Conservation (phyloP, 2,113 vertebrate genomes). For the Meles meles region DNA sequence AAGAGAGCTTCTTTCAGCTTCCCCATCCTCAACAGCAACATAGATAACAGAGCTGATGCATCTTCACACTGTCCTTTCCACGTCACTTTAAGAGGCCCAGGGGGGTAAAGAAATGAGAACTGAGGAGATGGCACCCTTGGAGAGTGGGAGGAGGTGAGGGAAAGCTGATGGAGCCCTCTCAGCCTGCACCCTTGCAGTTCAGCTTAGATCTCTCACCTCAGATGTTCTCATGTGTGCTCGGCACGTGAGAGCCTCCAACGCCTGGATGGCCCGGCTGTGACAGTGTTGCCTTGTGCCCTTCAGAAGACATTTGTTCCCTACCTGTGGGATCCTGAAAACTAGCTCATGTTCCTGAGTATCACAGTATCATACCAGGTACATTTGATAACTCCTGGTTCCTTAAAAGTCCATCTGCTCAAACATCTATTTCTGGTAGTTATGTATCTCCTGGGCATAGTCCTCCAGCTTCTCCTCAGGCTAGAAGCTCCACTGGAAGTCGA, state of each 20-base stretch:
- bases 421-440: not conserved
- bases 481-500: constrained; percentile 24
- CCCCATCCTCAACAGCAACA: not conserved
- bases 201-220: not conserved
- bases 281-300: accelerated
- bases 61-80: not conserved
- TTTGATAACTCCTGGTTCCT: not conserved
- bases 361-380: accelerated
- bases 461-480: not conserved
- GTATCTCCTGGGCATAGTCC: not conserved
- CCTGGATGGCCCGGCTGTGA: not conserved
- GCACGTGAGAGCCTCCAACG: accelerated
- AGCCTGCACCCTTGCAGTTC: not conserved
- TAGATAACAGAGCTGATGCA: not conserved
- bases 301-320: not conserved
- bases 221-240: not conserved
- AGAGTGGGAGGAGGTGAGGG: not conserved
- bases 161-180: not conserved
- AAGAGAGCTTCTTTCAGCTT: not conserved
- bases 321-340: not conserved
- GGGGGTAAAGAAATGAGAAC: not conserved
- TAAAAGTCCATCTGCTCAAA: not conserved
- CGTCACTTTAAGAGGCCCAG: not conserved
- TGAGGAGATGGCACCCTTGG: not conserved
- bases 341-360: not conserved